These are phyloP conservation scores for Macrotis lagotis DNA, from an alignment of 2,113 vertebrate species.

Conservation along the genomic window DNA sequence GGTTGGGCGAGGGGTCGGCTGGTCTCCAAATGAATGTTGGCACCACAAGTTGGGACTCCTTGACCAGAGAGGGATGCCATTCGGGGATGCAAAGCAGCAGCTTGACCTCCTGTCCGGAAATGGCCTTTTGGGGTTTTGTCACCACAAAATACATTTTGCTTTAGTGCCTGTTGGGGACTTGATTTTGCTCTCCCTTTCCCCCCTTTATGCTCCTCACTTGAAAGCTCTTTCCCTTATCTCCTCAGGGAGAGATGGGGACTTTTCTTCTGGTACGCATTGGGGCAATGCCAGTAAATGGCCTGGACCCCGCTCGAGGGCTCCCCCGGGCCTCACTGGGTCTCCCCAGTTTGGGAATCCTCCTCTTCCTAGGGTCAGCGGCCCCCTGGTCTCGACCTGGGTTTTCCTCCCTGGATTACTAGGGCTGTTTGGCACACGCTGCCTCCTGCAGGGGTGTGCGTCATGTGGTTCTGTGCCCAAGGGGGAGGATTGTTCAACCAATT, in stretches of 20 bases:
- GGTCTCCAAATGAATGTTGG: slow-evolving; percentile 16
- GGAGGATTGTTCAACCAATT: slow-evolving; percentile 9
- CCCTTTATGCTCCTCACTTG: slow-evolving; percentile 74
- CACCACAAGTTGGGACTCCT: slow-evolving; percentile 44
- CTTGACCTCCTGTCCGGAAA: slow-evolving; percentile 52
- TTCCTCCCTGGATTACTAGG: neutral
- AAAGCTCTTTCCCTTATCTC: slow-evolving; percentile 68
- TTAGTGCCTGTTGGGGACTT: slow-evolving; percentile 79
- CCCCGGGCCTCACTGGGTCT: neutral
- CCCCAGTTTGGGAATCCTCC: neutral
- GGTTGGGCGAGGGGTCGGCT: too few species aligned
- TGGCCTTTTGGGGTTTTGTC: slow-evolving; percentile 55
- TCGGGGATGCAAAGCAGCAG: slow-evolving; percentile 59
- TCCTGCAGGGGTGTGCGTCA: neutral
- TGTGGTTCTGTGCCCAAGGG: slow-evolving; percentile 5
- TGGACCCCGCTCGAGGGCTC: slow-evolving; percentile 68
- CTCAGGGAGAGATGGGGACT: slow-evolving; percentile 63
- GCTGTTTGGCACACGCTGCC: neutral
- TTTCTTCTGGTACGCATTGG: slow-evolving; percentile 28
- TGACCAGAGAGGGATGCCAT: slow-evolving; percentile 51
- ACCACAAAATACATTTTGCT: slow-evolving; percentile 71
- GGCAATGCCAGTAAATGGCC: too few species aligned
- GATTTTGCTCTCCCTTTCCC: slow-evolving; percentile 74
- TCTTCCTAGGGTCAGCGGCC: neutral
- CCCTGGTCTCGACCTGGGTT: neutral